Base-by-base conservation (phyloP, 1,140 invertebrate genomes). In the Hyles vespertilio region DNA sequence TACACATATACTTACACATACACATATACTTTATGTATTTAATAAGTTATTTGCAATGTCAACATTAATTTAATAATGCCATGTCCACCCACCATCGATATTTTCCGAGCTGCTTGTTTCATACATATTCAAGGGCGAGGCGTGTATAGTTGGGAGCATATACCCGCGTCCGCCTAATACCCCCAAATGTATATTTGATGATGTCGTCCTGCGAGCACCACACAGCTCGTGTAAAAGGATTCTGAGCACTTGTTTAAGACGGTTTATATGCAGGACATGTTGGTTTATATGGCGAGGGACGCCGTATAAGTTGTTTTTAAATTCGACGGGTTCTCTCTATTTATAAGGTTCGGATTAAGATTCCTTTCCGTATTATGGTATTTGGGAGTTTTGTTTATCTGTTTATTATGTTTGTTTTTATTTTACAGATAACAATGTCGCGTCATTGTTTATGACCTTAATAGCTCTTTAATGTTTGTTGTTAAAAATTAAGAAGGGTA, bases 111-210 rank as follows among this genome's bases (percentile, higher is more conserved):
- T 63, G 44, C 51, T 50, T 47, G n/a, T 50, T 54, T 67, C 67
- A 77, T 79, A 75, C 77, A 79, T 79, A 79, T 79, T 79, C 77
- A 79, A 73, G 68, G 67, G 56, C 55, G 51, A 55, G 54, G 40
- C 51, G 59, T 67, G 43, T 63, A 51, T 58, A 52, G 22, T 22
- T 22, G 22, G 22, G 22, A 22, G 22, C 22, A 22, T 22, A 22
- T 22, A 22, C 22, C 22, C 58, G 59, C 59, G 60, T 60, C 56
- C 65, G 60, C 68, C 70, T 81, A 75, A 77, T 75, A 71, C 67
- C 57, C 69, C 67, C 56, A 79, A 81, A 81, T 81, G 78, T 81
- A 81, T 81, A 81, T 81, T 81, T 81, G 74, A 81, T 79, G 78
- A 81, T 73, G 70, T 73, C 65, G 65, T 66, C 64, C 32, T 36